Evolutionary conservation across 2,797 vertebrate species (phyloP).

Genomic region (Netta rufina): DNA sequence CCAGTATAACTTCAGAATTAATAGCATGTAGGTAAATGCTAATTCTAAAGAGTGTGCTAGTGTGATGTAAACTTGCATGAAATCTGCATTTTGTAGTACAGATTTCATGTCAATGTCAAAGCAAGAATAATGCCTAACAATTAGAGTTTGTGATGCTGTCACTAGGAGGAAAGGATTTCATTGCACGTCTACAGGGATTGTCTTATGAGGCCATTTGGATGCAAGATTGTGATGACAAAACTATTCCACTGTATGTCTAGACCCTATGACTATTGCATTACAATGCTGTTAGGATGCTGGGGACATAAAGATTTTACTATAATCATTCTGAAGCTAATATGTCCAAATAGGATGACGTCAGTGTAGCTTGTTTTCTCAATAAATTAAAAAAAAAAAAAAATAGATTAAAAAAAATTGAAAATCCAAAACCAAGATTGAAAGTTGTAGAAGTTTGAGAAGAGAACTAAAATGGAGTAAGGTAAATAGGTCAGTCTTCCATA

Average conservation of each 20-base stretch:
- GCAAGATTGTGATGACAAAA: conserved; percentile 55
- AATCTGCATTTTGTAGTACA: conserved; percentile 1
- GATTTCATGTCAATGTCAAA: conserved; percentile 53
- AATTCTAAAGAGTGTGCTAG: conserved; percentile 2
- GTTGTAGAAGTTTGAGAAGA: background rate
- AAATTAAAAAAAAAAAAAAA: background rate
- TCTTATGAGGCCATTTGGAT: conserved; percentile 71
- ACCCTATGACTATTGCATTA: conserved; percentile 46
- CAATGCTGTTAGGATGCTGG: conserved; percentile 37
- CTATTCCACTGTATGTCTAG: conserved; percentile 50
- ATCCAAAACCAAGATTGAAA: background rate
- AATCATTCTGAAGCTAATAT: conserved; percentile 16
- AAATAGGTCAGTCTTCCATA: background rate
- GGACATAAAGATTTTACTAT: conserved; percentile 49
- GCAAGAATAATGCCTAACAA: conserved; percentile 55
- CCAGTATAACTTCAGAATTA: background rate
- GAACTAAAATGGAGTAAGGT: background rate
- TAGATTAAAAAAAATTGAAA: background rate
- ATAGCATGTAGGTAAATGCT: background rate
- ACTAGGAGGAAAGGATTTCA: conserved; percentile 55
- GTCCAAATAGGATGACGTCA: background rate
- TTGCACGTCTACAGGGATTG: conserved; percentile 56
- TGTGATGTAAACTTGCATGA: background rate
- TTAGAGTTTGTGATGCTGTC: conserved; percentile 59
- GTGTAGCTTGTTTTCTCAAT: background rate